Conservation (phyloP, 2,113 vertebrate genomes). For the Salvelinus sp. region DNA sequence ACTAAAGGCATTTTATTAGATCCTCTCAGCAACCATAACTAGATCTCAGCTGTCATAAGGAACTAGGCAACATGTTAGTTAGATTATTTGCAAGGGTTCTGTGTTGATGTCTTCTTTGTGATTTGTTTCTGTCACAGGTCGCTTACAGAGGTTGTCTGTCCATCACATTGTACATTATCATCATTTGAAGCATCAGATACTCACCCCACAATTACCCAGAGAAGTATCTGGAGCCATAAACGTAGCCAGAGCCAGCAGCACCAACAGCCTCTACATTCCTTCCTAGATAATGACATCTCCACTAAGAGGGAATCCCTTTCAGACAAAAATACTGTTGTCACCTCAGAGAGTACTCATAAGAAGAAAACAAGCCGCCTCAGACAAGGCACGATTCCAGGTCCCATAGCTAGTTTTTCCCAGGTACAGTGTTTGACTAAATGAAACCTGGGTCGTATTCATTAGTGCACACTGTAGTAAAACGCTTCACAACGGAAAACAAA, state of each 20-base stretch:
- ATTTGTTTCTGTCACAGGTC: constrained; percentile 55
- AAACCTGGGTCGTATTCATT: not conserved
- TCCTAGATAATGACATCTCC: constrained; percentile 38
- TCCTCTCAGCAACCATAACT: no score
- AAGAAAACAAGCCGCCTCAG: constrained; percentile 71
- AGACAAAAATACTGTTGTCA: constrained; percentile 37
- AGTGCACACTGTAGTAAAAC: not conserved
- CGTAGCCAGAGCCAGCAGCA: constrained; percentile 48
- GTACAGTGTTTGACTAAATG: constrained; percentile 42
- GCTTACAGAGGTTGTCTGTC: constrained; percentile 30
- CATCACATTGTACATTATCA: constrained; percentile 41
- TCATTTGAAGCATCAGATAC: constrained; percentile 48
- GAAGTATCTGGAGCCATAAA: not conserved
- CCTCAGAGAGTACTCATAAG: not conserved
- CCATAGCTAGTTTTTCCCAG: constrained; percentile 75
- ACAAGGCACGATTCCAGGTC: constrained; percentile 83
- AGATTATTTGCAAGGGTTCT: not conserved
- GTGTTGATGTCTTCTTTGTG: not conserved
- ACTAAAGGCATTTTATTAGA: not conserved
- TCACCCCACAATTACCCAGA: constrained; percentile 48
- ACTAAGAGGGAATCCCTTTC: constrained; percentile 22
- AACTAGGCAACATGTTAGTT: not conserved
- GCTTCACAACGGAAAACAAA: no score
- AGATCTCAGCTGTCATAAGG: no score
- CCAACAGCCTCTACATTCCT: not conserved